phyloP scores from a whole-genome alignment of 2,888 invertebrate genomes.

The Bruchidius siliquastri region DNA sequence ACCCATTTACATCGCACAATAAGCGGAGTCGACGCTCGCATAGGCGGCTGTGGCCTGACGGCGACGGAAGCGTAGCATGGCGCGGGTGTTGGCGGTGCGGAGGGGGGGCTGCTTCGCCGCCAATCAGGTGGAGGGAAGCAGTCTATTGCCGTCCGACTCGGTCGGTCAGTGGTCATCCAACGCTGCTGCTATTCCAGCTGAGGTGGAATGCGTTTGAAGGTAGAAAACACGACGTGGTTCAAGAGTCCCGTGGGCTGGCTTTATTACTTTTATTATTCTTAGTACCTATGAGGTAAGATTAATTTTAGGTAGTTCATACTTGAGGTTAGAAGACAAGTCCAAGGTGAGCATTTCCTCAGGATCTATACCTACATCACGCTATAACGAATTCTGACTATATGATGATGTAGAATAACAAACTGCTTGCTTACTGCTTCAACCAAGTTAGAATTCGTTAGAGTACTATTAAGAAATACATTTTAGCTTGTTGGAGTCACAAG shows the following conservation, averaged over 20 bases:
- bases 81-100: background rate
- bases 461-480: too few species aligned
- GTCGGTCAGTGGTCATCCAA: background rate
- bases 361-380: too few species aligned
- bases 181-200: background rate
- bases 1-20: conserved; percentile 39
- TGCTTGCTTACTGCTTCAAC: too few species aligned
- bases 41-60: background rate
- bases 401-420: too few species aligned
- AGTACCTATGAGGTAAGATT: background rate
- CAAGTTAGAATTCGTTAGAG: too few species aligned
- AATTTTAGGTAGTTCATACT: too few species aligned
- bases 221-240: background rate
- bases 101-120: background rate
- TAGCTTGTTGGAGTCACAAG: too few species aligned
- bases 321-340: too few species aligned
- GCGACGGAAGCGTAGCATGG: background rate
- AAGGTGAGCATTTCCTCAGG: too few species aligned
- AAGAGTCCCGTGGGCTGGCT: background rate
- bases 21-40: conserved; percentile 39
- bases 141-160: background rate
- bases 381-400: too few species aligned
- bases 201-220: background rate
- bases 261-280: background rate
- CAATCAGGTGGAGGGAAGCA: background rate